Evolutionary conservation across 1,140 invertebrate species (phyloP).

Genomic region (Drosophila aff.): DNA sequence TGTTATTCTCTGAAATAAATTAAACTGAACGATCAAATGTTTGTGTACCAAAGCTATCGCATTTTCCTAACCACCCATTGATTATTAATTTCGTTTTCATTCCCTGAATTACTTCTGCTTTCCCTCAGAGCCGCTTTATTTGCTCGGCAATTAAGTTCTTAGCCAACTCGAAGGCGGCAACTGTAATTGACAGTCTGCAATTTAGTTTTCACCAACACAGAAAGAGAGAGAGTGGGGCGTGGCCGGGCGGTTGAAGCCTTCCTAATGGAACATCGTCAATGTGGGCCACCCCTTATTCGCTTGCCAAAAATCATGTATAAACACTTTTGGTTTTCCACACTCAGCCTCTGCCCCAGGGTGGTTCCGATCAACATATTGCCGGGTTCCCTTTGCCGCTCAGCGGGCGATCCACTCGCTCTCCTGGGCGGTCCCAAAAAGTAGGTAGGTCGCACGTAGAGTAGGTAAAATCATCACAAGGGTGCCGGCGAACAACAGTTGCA

Average conservation of each 20-base stretch:
- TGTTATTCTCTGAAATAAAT: not conserved
- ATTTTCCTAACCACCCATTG: conserved; percentile 31
- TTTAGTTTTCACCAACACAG: conserved; percentile 46
- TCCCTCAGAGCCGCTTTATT: conserved; percentile 13
- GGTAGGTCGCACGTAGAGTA: conserved; percentile 16
- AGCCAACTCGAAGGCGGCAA: conserved; percentile 54
- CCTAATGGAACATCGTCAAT: conserved; percentile 33
- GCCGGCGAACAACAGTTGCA: conserved; percentile 51
- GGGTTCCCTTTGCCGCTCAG: conserved; percentile 26
- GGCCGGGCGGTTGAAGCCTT: conserved; percentile 29
- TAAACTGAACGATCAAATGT: not conserved
- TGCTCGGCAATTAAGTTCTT: conserved; percentile 61
- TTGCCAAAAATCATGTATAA: conserved; percentile 43
- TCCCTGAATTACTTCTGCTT: conserved; percentile 12
- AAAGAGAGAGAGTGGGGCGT: conserved; percentile 40
- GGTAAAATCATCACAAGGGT: conserved; percentile 22
- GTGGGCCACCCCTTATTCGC: conserved; percentile 1
- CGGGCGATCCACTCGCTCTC: conserved; percentile 42
- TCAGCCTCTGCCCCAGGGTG: conserved; percentile 14
- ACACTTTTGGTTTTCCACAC: conserved; percentile 50
- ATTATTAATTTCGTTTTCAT: conserved; percentile 62
- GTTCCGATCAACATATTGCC: conserved; percentile 51
- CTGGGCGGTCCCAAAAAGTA: conserved; percentile 51
- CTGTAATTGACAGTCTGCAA: conserved; percentile 77
- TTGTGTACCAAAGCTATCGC: not conserved